Evolutionary conservation across 1,140 invertebrate species (phyloP).

Genomic region (Lepidurus arcticus): DNA sequence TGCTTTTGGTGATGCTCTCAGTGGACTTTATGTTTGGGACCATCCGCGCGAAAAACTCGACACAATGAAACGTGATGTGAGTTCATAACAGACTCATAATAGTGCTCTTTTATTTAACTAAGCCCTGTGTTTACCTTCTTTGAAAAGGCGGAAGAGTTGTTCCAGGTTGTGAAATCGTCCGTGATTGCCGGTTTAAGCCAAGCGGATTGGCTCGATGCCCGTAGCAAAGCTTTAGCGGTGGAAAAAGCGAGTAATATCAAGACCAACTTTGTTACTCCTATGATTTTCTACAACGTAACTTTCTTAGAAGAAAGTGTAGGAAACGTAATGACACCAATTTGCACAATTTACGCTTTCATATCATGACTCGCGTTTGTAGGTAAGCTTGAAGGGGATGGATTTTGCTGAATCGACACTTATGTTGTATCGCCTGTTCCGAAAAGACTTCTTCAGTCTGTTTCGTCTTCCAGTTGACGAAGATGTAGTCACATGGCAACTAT

Average conservation of each 20-base stretch:
- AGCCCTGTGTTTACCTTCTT: conserved; percentile 25
- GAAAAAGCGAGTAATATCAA: conserved; percentile 47
- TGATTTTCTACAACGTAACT: conserved; percentile 46
- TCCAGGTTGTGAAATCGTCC: conserved; percentile 54
- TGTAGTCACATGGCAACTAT: conserved; percentile 32
- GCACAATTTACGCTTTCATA: not conserved
- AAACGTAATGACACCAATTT: not conserved
- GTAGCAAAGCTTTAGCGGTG: conserved; percentile 52
- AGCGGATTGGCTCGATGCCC: conserved; percentile 59
- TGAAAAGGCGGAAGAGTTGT: conserved; percentile 51
- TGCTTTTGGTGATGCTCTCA: conserved; percentile 45
- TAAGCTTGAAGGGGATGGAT: conserved; percentile 27
- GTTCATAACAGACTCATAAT: not conserved
- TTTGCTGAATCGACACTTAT: conserved; percentile 26
- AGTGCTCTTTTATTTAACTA: not conserved
- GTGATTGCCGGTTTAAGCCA: conserved; percentile 53
- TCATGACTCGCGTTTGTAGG: not conserved
- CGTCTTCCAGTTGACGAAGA: conserved; percentile 27
- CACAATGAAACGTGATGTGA: conserved; percentile 3
- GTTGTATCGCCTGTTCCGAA: conserved; percentile 30
- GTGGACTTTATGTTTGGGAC: conserved; percentile 49
- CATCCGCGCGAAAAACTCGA: conserved; percentile 46
- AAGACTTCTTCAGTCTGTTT: conserved; percentile 31
- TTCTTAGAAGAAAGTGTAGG: conserved; percentile 38
- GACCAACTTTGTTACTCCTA: conserved; percentile 36